These are phyloP conservation scores for Gymnosoma rotundatum DNA, from an alignment of 2,888 invertebrate genomes.

Conservation along the genomic window DNA sequence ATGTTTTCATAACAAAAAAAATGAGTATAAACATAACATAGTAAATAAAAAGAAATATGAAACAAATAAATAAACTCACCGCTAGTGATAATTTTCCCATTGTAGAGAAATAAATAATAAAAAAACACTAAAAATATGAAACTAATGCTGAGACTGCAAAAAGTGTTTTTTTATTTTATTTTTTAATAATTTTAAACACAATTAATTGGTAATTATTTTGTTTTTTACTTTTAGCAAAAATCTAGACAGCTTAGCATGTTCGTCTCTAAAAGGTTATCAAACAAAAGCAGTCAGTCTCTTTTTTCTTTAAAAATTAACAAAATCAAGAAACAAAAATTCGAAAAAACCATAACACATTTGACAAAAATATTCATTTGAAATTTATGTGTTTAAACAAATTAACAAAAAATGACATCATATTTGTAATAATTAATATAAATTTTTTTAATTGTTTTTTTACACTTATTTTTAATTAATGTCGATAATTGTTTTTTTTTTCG, in stretches of 20 bases:
- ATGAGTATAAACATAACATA: neutral
- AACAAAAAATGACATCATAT: slow-evolving; percentile 59
- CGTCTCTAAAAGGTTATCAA: slow-evolving; percentile 52
- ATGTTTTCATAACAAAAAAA: slow-evolving; percentile 22
- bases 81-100: slow-evolving; percentile 64
- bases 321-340: slow-evolving; percentile 3
- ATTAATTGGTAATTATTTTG: slow-evolving; percentile 21
- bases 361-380: slow-evolving; percentile 16
- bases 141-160: slow-evolving; percentile 12
- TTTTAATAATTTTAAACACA: neutral
- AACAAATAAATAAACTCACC: slow-evolving; percentile 56
- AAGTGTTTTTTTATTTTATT: neutral
- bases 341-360: slow-evolving; percentile 20
- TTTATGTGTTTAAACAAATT: slow-evolving; percentile 39
- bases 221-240: slow-evolving; percentile 19
- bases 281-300: neutral
- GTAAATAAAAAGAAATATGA: slow-evolving; percentile 15
- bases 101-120: slow-evolving; percentile 31
- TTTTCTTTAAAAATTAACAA: slow-evolving; percentile 12
- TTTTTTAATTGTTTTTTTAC: slow-evolving; percentile 19
- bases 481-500: slow-evolving; percentile 7
- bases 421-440: slow-evolving; percentile 33
- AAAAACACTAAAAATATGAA: slow-evolving; percentile 13
- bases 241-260: neutral
- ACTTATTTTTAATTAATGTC: slow-evolving; percentile 28